Percentiles rank a stretch among this genome's conserved stretches.
Conservation (phyloP, 30 jellyfish, hydroid and myxozoan genomes). For the Aurelia sp. region DNA sequence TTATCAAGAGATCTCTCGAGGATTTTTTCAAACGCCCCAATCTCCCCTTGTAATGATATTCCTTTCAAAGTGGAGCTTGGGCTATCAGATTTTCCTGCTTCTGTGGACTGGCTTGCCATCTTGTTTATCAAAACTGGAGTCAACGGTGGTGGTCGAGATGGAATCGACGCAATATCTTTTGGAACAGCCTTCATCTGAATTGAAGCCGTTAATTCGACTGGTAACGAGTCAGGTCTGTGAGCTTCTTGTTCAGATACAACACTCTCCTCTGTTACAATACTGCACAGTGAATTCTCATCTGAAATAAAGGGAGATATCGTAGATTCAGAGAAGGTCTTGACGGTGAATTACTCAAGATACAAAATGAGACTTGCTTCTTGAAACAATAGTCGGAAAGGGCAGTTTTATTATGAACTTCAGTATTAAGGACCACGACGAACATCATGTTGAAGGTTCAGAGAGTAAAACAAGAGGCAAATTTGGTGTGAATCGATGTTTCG, state of each 20-base stretch:
- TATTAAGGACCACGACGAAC: too few relatives aligned
- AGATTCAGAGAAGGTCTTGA: too few relatives aligned
- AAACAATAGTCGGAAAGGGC: too few relatives aligned
- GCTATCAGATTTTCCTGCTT: conserved; percentile 12
- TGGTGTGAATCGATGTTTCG: too few relatives aligned
- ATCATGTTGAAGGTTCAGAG: too few relatives aligned
- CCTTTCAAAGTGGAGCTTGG: conserved; percentile 61
- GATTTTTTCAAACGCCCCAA: conserved; percentile 56
- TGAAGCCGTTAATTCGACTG: neutral
- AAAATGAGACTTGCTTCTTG: too few relatives aligned
- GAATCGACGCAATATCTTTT: conserved; percentile 16
- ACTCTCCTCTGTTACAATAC: neutral
- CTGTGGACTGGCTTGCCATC: conserved; percentile 17
- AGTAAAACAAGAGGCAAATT: too few relatives aligned
- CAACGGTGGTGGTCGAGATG: conserved; percentile 62
- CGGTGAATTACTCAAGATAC: too few relatives aligned
- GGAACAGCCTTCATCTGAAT: neutral
- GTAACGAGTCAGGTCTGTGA: conserved; percentile 20
- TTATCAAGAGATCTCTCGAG: conserved; percentile 30
- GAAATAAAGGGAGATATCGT: too few relatives aligned
- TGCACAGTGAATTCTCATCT: too few relatives aligned
- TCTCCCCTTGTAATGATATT: conserved; percentile 67
- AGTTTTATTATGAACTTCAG: too few relatives aligned
- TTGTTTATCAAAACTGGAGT: conserved; percentile 38
- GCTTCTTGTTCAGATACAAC: neutral